Percentiles rank a stretch among this genome's conserved stretches.
These are phyloP conservation scores for Eriocheir sinensis DNA, from an alignment of 1,140 invertebrate species.

Conservation along the genomic window DNA sequence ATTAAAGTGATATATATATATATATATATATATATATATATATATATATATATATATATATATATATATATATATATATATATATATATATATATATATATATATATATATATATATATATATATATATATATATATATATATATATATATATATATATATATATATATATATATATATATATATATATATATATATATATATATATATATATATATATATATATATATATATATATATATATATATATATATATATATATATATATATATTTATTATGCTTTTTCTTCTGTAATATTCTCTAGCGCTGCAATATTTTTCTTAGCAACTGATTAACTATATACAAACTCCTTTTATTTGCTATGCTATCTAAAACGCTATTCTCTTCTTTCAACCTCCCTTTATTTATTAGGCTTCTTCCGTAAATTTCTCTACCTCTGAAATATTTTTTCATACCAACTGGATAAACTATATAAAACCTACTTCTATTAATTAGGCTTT, in stretches of 20 bases:
- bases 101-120: conserved; percentile 6
- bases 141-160: neutral
- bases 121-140: conserved; percentile 9
- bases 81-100: neutral
- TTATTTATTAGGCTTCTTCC: no score
- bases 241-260: conserved; percentile 41
- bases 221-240: conserved; percentile 36
- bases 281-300: no score
- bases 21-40: conserved; percentile 53
- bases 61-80: conserved; percentile 51
- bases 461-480: no score
- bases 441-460: no score
- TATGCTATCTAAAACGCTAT: no score
- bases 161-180: neutral
- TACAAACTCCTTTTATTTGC: no score
- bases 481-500: no score
- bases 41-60: conserved; percentile 46
- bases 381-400: no score
- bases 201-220: conserved; percentile 46
- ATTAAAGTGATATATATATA: no score
- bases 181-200: conserved; percentile 47
- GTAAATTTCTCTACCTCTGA: no score
- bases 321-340: no score
- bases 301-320: no score
- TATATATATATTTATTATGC: conserved; percentile 33